phyloP scores from a whole-genome alignment of 2,113 vertebrate species.

The Otus sunia region DNA sequence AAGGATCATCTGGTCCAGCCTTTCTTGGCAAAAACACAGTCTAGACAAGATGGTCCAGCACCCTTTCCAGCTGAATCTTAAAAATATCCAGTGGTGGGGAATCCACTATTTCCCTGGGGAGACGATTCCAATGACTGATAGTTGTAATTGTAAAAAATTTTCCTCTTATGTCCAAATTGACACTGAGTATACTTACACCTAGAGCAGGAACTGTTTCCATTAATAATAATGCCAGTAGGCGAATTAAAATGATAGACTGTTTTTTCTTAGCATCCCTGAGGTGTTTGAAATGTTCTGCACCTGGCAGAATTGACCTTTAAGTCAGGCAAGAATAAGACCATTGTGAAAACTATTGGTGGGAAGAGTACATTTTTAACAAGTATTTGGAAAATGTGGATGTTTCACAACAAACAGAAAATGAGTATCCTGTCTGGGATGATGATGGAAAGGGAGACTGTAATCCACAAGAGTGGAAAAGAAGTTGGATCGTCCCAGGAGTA shows the following conservation, averaged over 20 bases:
- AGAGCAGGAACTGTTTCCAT: background rate
- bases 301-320: background rate
- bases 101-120: too few species aligned
- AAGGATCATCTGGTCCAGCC: too few species aligned
- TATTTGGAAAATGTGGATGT: background rate
- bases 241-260: background rate
- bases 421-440: background rate
- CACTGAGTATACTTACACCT: background rate
- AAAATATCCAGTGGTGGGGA: too few species aligned
- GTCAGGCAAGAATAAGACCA: background rate
- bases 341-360: background rate
- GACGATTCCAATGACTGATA: too few species aligned
- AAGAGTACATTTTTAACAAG: background rate
- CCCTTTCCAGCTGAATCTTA: too few species aligned
- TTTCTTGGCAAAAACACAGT: too few species aligned
- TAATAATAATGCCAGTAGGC: background rate
- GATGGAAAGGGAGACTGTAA: background rate
- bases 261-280: background rate
- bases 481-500: background rate
- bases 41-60: too few species aligned
- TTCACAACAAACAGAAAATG: background rate
- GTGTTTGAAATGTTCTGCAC: background rate
- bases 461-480: background rate
- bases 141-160: too few species aligned
- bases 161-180: too few species aligned